Evolutionary conservation across 1,140 invertebrate genomes (phyloP), one percentile per base, ranked within the genome.

Genomic region (Ceratosolen solmsi): DNA sequence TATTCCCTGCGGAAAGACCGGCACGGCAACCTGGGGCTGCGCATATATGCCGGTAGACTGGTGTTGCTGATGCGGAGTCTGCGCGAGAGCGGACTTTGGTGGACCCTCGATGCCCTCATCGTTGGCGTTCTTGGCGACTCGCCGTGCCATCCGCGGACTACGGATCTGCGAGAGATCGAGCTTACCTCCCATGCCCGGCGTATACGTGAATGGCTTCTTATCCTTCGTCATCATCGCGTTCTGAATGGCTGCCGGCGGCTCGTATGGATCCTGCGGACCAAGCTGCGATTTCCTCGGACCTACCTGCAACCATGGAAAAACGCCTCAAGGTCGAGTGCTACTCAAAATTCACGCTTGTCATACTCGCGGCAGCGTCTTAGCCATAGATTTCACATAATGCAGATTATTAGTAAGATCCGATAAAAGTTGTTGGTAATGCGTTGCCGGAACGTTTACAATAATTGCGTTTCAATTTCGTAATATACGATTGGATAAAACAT

Each of bases 221-320:
- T 98, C 97, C 92, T 98, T 97, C 83, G 96, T 97, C 94, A 97
- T 95, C 96, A 98, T 97, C 8, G 97, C 96, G 87, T 97, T 97
- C 87, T 98, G 96, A 41, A 98, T 96, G 70, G 96, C 96, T 60
- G 95, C 94, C 79, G 97, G 97, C 65, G 97, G 96, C 88, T 96
- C 96, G 77, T 91, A 92, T 9, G 81, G 65, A 27, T 89, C 87
- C 36, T 86, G 86, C 30, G 63, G 83, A 41, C 25, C 85, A 38
- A 33, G 81, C 51, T 27, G 73, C 15, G 58, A 82, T 73, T 82
- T 87, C 46, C 82, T 82, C 9, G 79, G 65, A n/a, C 78, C 73
- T 0, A 46, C 38, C 79, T 80, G 46, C 4, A 4, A 68, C 27
- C 11, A 27, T 11, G 13, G 41, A 46, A 46, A 20, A 3, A 13